Conservation (phyloP, 1,140 invertebrate species). For the Batillaria attramentaria region DNA sequence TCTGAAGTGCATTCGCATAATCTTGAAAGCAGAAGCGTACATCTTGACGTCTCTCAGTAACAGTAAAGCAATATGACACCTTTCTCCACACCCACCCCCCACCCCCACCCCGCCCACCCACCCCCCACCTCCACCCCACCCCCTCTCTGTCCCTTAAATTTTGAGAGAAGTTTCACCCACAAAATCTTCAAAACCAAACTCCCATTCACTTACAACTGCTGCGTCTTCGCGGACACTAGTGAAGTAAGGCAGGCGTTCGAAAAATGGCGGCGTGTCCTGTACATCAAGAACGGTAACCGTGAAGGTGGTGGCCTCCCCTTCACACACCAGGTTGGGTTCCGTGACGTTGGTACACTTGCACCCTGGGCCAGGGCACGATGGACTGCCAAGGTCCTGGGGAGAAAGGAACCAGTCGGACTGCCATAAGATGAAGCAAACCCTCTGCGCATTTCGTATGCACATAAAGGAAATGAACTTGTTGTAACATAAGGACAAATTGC, state of each 20-base stretch:
- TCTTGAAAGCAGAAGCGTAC: too few relatives aligned
- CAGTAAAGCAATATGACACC: too few relatives aligned
- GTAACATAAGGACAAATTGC: neutral
- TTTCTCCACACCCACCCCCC: too few relatives aligned
- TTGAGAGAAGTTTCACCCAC: too few relatives aligned
- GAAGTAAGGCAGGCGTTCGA: constrained; percentile 43
- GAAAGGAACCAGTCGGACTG: neutral
- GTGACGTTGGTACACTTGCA: constrained; percentile 25
- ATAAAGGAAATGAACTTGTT: neutral
- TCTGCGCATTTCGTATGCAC: too few relatives aligned
- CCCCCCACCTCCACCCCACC: too few relatives aligned
- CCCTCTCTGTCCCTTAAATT: too few relatives aligned
- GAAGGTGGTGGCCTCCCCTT: constrained; percentile 34
- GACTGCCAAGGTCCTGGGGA: constrained; percentile 28
- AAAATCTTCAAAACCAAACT: too few relatives aligned
- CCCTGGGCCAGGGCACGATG: constrained; percentile 24
- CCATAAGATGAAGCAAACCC: too few relatives aligned
- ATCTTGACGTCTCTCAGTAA: too few relatives aligned
- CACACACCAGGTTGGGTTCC: neutral
- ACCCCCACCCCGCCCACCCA: too few relatives aligned
- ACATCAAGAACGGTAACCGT: constrained; percentile 49
- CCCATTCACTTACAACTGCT: constrained; percentile 33
- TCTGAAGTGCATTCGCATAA: too few relatives aligned
- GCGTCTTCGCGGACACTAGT: constrained; percentile 34
- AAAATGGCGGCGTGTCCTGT: constrained; percentile 51